phyloP scores from a whole-genome alignment of 2,888 invertebrate genomes.

The Loripinus fragilis region DNA sequence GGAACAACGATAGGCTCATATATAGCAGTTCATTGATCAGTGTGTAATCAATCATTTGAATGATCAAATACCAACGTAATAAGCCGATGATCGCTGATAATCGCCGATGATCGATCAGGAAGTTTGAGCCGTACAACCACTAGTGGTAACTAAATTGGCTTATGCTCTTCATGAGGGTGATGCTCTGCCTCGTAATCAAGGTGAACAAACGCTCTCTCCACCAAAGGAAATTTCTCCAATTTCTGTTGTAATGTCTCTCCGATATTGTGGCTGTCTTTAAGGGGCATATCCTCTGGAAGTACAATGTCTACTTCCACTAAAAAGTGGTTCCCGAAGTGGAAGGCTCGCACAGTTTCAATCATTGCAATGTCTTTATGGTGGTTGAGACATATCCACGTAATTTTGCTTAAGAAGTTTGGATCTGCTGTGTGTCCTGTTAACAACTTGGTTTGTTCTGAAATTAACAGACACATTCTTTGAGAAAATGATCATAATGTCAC shows the following conservation, averaged over 20 bases:
- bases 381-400: slow-evolving; percentile 81
- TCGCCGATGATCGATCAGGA: too few species aligned
- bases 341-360: slow-evolving; percentile 85
- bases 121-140: too few species aligned
- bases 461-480: too few species aligned
- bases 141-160: slow-evolving; percentile 83
- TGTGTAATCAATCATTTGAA: too few species aligned
- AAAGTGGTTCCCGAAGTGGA: slow-evolving; percentile 84
- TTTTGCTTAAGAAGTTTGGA: slow-evolving; percentile 80
- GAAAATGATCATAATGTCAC: too few species aligned
- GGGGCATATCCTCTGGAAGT: slow-evolving; percentile 83
- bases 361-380: slow-evolving; percentile 77
- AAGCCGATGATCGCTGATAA: too few species aligned
- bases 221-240: slow-evolving; percentile 83
- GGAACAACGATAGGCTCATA: too few species aligned
- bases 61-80: too few species aligned
- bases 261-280: slow-evolving; percentile 84
- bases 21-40: too few species aligned
- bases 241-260: slow-evolving; percentile 84
- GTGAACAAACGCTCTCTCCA: slow-evolving; percentile 85
- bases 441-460: slow-evolving; percentile 80
- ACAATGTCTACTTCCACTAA: slow-evolving; percentile 84
- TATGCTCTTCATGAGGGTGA: slow-evolving; percentile 84
- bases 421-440: slow-evolving; percentile 81
- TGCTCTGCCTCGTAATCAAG: slow-evolving; percentile 84